These are phyloP conservation scores for Ypsolopha sequella DNA, from an alignment of 2,888 invertebrate species.

Conservation along the genomic window DNA sequence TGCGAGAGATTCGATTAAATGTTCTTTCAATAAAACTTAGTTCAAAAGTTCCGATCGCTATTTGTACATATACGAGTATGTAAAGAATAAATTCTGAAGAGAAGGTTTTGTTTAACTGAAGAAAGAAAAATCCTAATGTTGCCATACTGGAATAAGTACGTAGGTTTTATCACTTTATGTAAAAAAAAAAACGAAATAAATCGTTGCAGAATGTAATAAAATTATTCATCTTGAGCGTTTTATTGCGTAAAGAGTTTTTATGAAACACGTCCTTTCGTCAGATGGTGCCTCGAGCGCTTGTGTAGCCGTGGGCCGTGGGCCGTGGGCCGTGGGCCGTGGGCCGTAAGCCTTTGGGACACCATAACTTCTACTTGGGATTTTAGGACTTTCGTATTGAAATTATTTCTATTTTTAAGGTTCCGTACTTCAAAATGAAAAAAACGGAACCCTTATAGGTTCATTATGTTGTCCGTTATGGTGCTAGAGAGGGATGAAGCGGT, in stretches of 20 bases:
- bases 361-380: neutral
- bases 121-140: no score
- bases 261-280: neutral
- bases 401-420: no score
- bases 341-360: no score
- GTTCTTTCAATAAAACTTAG: no score
- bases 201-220: neutral
- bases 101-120: no score
- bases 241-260: neutral
- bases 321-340: neutral
- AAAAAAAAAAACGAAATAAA: no score
- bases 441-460: neutral
- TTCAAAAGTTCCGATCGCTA: no score
- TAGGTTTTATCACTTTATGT: neutral
- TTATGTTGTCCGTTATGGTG: neutral
- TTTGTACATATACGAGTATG: no score
- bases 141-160: neutral
- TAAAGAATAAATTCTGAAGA: no score
- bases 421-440: no score
- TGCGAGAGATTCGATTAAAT: no score
- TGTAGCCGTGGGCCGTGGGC: neutral
- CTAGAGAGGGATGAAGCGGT: no score
- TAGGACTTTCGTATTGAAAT: neutral
- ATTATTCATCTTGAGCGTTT: neutral
- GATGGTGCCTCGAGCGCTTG: neutral